A percentile compares a stretch with the other conserved stretches of the same genome.
phyloP scores from a whole-genome alignment of 2,888 invertebrate species.

The Neoitamus cyanurus region DNA sequence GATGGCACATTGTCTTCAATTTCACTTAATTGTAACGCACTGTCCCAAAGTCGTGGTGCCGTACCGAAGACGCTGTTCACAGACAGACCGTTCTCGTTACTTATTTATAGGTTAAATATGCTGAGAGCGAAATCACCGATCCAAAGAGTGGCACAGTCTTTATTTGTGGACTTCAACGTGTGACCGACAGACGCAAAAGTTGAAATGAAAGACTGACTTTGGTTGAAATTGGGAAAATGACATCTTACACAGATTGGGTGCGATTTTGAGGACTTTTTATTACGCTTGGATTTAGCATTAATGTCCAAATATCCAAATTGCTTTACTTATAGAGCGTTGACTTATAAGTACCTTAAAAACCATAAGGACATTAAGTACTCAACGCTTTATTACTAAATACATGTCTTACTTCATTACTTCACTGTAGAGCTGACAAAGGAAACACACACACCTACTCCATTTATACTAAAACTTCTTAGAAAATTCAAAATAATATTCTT shows the following conservation, averaged over 20 bases:
- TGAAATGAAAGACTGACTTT: not conserved
- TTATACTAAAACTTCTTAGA: too few species aligned
- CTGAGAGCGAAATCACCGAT: not conserved
- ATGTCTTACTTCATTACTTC: too few species aligned
- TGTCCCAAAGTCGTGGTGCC: not conserved
- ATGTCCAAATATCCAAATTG: too few species aligned
- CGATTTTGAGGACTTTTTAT: not conserved
- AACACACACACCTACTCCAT: too few species aligned
- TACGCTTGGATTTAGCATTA: not conserved
- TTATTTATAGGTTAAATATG: not conserved
- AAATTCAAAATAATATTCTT: too few species aligned
- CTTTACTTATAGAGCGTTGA: too few species aligned
- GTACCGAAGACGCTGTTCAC: not conserved
- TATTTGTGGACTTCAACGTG: not conserved
- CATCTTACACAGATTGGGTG: not conserved
- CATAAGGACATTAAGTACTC: too few species aligned
- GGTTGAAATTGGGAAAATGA: not conserved
- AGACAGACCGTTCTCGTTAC: not conserved
- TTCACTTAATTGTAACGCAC: slow-evolving; percentile 29
- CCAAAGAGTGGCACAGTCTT: not conserved
- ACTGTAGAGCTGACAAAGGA: too few species aligned
- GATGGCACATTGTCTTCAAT: slow-evolving; percentile 32
- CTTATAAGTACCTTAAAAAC: too few species aligned
- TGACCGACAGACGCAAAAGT: not conserved
- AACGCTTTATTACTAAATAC: too few species aligned